phyloP scores from a whole-genome alignment of 2,888 invertebrate genomes.

The Campoplex capitator region DNA sequence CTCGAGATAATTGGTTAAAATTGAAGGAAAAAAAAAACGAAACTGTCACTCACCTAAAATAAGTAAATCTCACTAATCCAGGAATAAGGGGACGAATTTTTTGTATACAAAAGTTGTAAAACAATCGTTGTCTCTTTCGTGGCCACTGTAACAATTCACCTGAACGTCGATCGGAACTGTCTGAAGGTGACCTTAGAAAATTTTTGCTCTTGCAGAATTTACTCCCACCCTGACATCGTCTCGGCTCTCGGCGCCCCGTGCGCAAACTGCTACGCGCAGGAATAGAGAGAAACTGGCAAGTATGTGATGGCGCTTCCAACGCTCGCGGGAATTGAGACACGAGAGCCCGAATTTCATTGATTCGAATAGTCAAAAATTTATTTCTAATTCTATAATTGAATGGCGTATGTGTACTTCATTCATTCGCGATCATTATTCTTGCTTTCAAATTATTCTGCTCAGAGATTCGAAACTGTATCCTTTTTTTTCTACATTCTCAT shows the following conservation, averaged over 20 bases:
- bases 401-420: background rate
- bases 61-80: slow-evolving; percentile 18
- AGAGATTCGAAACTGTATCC: background rate
- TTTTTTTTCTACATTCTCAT: background rate
- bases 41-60: slow-evolving; percentile 30
- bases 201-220: slow-evolving; percentile 64
- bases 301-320: background rate
- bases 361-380: background rate
- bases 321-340: background rate
- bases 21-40: slow-evolving; percentile 6
- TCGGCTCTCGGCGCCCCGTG: slow-evolving; percentile 34
- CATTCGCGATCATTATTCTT: background rate
- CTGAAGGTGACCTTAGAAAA: slow-evolving; percentile 82
- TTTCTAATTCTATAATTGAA: background rate
- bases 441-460: background rate
- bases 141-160: slow-evolving; percentile 75
- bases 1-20: background rate
- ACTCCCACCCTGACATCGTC: slow-evolving; percentile 53
- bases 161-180: slow-evolving; percentile 74
- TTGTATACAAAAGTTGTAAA: slow-evolving; percentile 20
- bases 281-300: background rate
- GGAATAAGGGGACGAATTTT: background rate
- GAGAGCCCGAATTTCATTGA: background rate
- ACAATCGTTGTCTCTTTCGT: slow-evolving; percentile 54
- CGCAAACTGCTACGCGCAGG: slow-evolving; percentile 26